Base-by-base conservation (phyloP, 2,797 vertebrate genomes). In the Uromys caudimaculatus region DNA sequence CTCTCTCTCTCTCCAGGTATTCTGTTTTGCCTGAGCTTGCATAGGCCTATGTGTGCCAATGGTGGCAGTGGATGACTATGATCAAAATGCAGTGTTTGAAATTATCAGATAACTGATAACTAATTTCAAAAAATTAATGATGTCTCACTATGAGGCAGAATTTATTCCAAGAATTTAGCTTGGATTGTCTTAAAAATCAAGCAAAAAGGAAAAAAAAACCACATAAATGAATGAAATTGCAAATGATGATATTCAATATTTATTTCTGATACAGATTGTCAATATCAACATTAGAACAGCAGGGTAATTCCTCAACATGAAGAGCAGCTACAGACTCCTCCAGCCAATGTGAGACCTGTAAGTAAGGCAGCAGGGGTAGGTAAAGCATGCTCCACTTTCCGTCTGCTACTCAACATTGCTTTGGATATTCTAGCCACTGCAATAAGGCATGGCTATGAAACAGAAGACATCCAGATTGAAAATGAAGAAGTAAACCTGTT, bases 241-340 rank as follows among this genome's bases (percentile, higher is more conserved):
- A 56, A 38, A 47, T 86, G 41, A 81, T n/a, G 52, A 94, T 90
- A 96, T 77, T 94, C 50, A 88, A 17, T 38, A 91, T 38, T 38
- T n/a, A 85, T 93, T 96, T 95, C 44, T 86, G 27, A 77, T 89
- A 71, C 38, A 95, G 95, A 89, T 81, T 93, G 4, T 84, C 58
- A 93, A 67, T 75, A 94, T 1, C 29, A 71, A 93, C 10, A 35
- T 54, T 67, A 24, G 10, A 93, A 89, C 27, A 56, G 12, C 67
- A 89, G 13, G 50, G 24, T 64, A 89, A 50, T 89, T 89, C 58
- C 16, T 91, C 21, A 44, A n/a, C 11, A 50, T 86, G 58, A 88
- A 89, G 52, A 95, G 0, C 7, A 94, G 44, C 62, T 85, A 90
- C n/a, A 83, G 69, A 77, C 32, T 0, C 8, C 38, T 86, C 52